Conservation (phyloP, 2,797 vertebrate genomes). For the Melanogrammus aeglefinus region DNA sequence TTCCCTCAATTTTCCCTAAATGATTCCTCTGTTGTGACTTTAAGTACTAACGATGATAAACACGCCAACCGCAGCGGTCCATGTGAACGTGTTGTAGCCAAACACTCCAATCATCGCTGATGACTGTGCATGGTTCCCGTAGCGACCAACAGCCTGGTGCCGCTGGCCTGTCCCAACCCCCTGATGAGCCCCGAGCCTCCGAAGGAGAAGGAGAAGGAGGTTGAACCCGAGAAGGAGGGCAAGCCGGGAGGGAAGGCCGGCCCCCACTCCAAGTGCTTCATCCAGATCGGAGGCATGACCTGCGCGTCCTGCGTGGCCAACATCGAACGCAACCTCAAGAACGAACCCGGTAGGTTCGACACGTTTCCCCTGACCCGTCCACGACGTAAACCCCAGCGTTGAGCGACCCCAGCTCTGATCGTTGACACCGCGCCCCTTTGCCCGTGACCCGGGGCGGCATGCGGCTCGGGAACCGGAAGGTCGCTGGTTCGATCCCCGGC, state of each 20-base stretch:
- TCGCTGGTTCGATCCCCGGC: too few relatives aligned
- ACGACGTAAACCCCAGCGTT: neutral
- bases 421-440: neutral
- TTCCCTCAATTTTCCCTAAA: too few relatives aligned
- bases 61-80: neutral
- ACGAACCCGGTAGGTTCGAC: constrained; percentile 82
- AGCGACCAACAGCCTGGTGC: constrained; percentile 73
- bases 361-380: neutral
- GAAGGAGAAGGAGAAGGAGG: constrained; percentile 53
- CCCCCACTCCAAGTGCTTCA: constrained; percentile 83
- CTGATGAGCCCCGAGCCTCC: constrained; percentile 30
- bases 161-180: constrained; percentile 39
- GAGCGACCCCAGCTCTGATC: neutral
- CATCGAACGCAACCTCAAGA: constrained; percentile 94
- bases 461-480: too few relatives aligned
- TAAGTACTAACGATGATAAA: too few relatives aligned
- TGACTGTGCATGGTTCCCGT: constrained; percentile 22
- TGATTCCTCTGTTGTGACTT: too few relatives aligned
- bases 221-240: constrained; percentile 49
- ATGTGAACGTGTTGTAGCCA: neutral
- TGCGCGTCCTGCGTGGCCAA: constrained; percentile 96
- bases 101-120: neutral
- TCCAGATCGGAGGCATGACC: constrained; percentile 96
- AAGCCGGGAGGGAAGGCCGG: constrained; percentile 38
- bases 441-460: too few relatives aligned